Base-by-base conservation (phyloP, 1,140 invertebrate genomes). In the Antheraea mylitta region DNA sequence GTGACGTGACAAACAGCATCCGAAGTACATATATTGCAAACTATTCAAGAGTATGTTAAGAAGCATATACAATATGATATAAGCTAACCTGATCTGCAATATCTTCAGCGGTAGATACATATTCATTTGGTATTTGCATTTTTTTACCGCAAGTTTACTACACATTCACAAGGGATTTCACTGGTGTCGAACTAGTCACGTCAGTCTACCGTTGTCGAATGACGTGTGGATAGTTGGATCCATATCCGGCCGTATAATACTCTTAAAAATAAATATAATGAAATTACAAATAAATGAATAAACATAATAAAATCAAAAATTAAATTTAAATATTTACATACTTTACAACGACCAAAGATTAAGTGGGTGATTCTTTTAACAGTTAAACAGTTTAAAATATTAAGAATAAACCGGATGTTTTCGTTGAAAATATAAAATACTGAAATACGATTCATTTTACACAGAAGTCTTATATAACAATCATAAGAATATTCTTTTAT, bases 71-170 rank as follows among this genome's bases (percentile, higher is more conserved):
- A 53, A 53, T 16, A 1, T 53, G 66, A 13, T 30, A 65, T 48
- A 61, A 68, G 62, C 67, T 74, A 94, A 99, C 98, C 96, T 98
- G 97, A 93, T 99, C 98, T 68, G 97, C 98, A 81, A 98, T 93
- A 92, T 99, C 98, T 94, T 99, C 98, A 58, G 97, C 98, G 86
- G 95, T 97, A 70, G 97, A 95, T 82, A 99, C 93, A 84, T 98
- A 95, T 94, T 98, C 97, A 92, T 96, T 97, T 90, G 96, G 96
- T 92, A 95, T 94, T 93, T 95, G 95, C 96, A 97, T 97, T 92
- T 94, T 95, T 77, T 70, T 53, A 79, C 73, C 70, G 74, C 72
- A 76, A 80, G 79, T 75, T 78, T 83, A 86, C 78, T 79, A 74
- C 82, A 89, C 86, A 83, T 83, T 74, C 82, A 89, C 82, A 83